Base-by-base conservation (phyloP, 2,113 vertebrate genomes). In the Syrmaticus mikado region DNA sequence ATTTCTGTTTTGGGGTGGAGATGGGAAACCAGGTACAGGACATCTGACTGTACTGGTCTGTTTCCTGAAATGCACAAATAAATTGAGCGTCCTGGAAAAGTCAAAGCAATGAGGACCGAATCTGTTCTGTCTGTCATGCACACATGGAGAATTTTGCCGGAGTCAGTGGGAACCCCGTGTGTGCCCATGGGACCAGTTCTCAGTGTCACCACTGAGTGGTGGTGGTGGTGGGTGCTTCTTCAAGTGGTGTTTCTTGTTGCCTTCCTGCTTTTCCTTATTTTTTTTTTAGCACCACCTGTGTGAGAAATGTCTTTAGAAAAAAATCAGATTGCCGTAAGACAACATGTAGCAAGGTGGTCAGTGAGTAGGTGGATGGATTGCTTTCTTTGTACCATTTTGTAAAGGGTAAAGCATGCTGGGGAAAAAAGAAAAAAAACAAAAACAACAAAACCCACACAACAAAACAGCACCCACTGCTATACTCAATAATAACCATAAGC, bases 11-110 rank as follows among this genome's bases (percentile, higher is more conserved):
- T 8, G 25, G 77, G 65, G 25, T 61, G 85, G 92, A 90, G 68
- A 81, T 77, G 93, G 72, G 77, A 83, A 76, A 58, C 74, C 70
- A 91, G 85, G 73, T 81, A 94, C 90, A 93, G 93, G 85, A 91
- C 25, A 57, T 76, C 66, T 64, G 83, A 62, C 83, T 92, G 76
- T 95, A 93, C 82, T 91, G 73, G 62, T 72, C 80, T 93, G 77
- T 94, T 92, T 95, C 82, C 87, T 95, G 75, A 96, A 93, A 94
- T 95, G 85, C 90, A 95, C 85, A 96, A 96, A 96, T 96, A 96
- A 97, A 96, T 83, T 73, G 76, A 95, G 94, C 93, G 95, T 95
- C 90, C 96, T 97, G 96, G 76, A 96, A 90, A 96, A 96, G 68
- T 86, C 11, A 8, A 88, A 95, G 74, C 86, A 79, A 73, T n/a